A percentile compares a stretch with the other conserved stretches of the same genome.
These are phyloP conservation scores for Rhorus exstirpatorius DNA, from an alignment of 2,888 invertebrate species.

Conservation along the genomic window DNA sequence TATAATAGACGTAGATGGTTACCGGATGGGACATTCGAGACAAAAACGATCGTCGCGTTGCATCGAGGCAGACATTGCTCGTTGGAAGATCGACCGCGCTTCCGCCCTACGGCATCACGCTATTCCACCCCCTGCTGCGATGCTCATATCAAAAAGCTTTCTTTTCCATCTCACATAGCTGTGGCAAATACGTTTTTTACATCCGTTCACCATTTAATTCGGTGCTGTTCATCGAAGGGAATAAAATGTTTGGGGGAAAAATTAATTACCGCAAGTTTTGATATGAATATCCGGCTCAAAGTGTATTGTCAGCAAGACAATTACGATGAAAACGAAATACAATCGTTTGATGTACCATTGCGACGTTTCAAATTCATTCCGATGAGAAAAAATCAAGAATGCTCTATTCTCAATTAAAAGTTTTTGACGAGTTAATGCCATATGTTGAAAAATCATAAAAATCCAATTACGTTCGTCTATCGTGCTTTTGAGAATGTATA, in stretches of 20 bases:
- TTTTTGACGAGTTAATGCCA: no score
- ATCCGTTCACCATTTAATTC: slow-evolving; percentile 3
- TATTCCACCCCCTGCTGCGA: slow-evolving; percentile 23
- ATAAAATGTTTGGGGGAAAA: background rate
- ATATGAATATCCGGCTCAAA: no score
- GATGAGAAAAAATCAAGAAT: no score
- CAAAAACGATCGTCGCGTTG: slow-evolving; percentile 34
- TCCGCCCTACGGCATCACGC: slow-evolving; percentile 36
- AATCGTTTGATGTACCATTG: no score
- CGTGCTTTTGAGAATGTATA: no score
- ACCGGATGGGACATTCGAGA: slow-evolving; percentile 40
- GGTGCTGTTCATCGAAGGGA: background rate
- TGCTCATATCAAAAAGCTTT: slow-evolving; percentile 16
- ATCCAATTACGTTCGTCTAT: no score
- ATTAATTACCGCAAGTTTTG: no score
- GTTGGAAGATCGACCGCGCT: slow-evolving; percentile 20
- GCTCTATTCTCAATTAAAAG: no score
- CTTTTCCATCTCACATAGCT: slow-evolving; percentile 30
- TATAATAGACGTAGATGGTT: slow-evolving; percentile 12
- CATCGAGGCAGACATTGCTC: slow-evolving; percentile 33
- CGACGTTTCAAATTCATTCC: no score
- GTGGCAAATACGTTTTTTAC: slow-evolving; percentile 1
- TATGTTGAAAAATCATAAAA: no score
- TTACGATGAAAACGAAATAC: no score
- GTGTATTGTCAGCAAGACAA: no score